Percentiles rank a stretch among this genome's conserved stretches.
Conservation (phyloP, 2,888 invertebrate genomes). For the Liodrosophila aerea region DNA sequence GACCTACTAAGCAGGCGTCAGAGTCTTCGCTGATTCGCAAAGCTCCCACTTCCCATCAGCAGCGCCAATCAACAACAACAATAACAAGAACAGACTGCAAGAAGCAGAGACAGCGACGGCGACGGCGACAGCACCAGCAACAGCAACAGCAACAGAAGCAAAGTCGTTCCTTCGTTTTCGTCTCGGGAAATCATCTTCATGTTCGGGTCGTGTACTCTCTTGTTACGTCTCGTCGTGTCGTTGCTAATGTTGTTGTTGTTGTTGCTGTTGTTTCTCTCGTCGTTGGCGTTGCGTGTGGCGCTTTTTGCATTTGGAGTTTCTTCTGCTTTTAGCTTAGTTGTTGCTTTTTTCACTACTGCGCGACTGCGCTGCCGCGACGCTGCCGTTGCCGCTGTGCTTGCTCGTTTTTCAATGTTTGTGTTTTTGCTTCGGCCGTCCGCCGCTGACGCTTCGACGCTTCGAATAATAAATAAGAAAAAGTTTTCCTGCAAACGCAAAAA, state of each 20-base stretch:
- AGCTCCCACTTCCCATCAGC: slow-evolving; percentile 50
- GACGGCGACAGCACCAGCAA: slow-evolving; percentile 13
- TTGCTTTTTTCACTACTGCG: slow-evolving; percentile 18
- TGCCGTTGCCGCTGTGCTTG: slow-evolving; percentile 28
- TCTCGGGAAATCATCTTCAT: slow-evolving; percentile 43
- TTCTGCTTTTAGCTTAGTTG: slow-evolving; percentile 15
- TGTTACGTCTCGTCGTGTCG: slow-evolving; percentile 17
- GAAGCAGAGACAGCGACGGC: slow-evolving; percentile 15
- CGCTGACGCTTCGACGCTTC: slow-evolving; percentile 59
- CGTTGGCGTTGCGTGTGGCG: slow-evolving; percentile 43
- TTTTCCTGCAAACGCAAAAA: slow-evolving; percentile 72
- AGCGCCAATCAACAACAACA: slow-evolving; percentile 18
- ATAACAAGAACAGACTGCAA: slow-evolving; percentile 13
- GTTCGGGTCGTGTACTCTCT: slow-evolving; percentile 48
- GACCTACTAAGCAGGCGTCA: slow-evolving; percentile 79
- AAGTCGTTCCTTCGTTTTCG: slow-evolving; percentile 54
- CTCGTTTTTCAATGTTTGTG: slow-evolving; percentile 70
- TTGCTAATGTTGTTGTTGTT: slow-evolving; percentile 6
- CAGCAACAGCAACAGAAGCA: slow-evolving; percentile 24
- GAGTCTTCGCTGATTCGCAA: slow-evolving; percentile 34
- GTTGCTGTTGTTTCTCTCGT: not conserved
- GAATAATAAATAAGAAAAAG: slow-evolving; percentile 81
- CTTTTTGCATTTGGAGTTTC: slow-evolving; percentile 39
- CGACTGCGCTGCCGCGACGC: slow-evolving; percentile 18
- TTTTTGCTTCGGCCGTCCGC: slow-evolving; percentile 50